Evolutionary conservation across 2,888 invertebrate genomes (phyloP), one percentile per base, ranked within the genome.

Genomic region (Hypena proboscidalis): DNA sequence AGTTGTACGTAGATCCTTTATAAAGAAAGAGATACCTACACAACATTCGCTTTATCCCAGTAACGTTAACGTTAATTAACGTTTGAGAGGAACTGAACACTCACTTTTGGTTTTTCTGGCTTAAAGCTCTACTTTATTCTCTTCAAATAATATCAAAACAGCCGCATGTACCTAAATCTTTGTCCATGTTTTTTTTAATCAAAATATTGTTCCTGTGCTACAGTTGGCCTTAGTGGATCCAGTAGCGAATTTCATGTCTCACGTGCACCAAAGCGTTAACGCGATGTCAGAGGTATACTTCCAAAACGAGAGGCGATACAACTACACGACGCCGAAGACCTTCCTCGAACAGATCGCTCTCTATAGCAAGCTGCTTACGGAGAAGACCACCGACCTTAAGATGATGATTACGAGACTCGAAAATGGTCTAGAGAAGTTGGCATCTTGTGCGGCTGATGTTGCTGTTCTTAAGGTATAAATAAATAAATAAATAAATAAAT

Each of bases 271-370:
- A 43, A 95, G 95, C 14, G 98, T 98, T 0, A 98, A 98, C 74
- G 93, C 95, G 27, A 95, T 97, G 90, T 98, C 97, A 0, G 90
- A 93, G 2, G 79, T 92, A 3, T 98, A 97, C 82, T 91, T 96
- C 53, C 90, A 93, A 58, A 98, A 97, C 74, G 98, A 98, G 66
- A 94, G 94, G 23, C 93, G 98, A 2, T 97, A 97, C 84, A 98
- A 98, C 82, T 98, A 98, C 81, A 98, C 98, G 0, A 99, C 98
- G 0, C 98, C 98, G 0, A 99, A 99, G 88, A 96, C 97, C 0
- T 99, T 98, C 86, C 86, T 99, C 30, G 98, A 98, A 77, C 96
- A 97, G 75, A 98, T 98, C 45, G 93, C 95, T 6, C 89, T 98
- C 3, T 98, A 95, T 71, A 89, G 93, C 0, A 96, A 96, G 72